These are phyloP conservation scores for Sardinella longiceps DNA, from an alignment of 2,797 vertebrate genomes.

Conservation along the genomic window DNA sequence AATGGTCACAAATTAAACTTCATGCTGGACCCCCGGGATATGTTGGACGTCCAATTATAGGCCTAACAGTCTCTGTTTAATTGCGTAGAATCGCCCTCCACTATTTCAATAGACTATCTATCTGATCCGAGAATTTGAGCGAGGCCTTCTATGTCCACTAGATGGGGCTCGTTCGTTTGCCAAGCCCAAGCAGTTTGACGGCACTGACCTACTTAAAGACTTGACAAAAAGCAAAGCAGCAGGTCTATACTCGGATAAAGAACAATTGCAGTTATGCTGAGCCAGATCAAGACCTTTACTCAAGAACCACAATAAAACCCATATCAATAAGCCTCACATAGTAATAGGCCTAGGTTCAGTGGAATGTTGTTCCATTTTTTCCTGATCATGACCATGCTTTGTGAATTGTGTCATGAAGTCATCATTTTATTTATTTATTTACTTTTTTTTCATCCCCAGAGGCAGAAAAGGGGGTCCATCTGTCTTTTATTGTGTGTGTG, in stretches of 20 bases:
- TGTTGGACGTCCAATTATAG: background rate
- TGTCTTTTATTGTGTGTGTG: no score
- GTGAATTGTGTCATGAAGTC: background rate
- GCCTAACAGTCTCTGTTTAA: no score
- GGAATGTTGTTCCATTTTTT: background rate
- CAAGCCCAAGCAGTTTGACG: background rate
- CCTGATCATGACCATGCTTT: background rate
- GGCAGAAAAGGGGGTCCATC: no score
- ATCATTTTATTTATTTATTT: background rate
- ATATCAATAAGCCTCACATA: background rate
- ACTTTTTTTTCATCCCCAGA: no score
- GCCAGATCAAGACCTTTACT: background rate
- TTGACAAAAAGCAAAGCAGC: background rate
- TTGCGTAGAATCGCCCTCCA: background rate
- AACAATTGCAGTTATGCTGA: background rate
- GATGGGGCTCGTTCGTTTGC: background rate
- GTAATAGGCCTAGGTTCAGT: background rate
- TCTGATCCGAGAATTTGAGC: background rate
- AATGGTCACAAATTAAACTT: background rate
- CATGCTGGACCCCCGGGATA: background rate
- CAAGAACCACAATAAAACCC: background rate
- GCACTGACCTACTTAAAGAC: constrained; percentile 1
- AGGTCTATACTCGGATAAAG: background rate
- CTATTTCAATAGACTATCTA: background rate
- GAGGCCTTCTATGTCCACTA: background rate